Evolutionary conservation across 2,888 invertebrate genomes (phyloP), one percentile per base, ranked within the genome.

Genomic region (Liodrosophila aerea): DNA sequence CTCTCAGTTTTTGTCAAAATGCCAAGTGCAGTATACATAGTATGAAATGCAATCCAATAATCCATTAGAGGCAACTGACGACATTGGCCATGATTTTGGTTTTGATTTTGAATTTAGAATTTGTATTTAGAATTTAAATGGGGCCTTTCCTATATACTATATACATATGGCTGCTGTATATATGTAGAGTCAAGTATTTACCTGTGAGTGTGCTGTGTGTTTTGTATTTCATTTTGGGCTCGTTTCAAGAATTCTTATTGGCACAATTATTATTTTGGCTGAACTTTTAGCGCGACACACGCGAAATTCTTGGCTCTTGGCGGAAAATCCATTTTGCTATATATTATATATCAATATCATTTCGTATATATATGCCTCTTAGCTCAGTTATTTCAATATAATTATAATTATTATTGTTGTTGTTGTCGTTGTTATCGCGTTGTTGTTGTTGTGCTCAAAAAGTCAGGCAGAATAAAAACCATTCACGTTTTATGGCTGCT

Each of bases 401-500:
- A 53, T 52, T 52, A 27, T 47, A 39, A 18, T 39, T 39, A 7
- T 51, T 22, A 47, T 52, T 46, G 12, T n/a, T 43, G 12, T 40
- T 64, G 44, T 37, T 54, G 29, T 49, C 54, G 49, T 54, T 46
- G 39, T 29, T 47, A 5, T 39, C 29, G 7, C 36, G 9, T 43
- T 43, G 33, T 43, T 41, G 13, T 52, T 39, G 27, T 44, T 60
- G 61, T 44, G 57, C 34, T 54, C 27, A 47, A 50, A 34, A 33
- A 54, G 36, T 46, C 29, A 54, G 59, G 49, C 47, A 53, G 56
- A 73, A 72, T 57, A 84, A 63, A 64, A 76, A 64, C 47, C 54
- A 69, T 81, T 81, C 85, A 81, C 85, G 85, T 86, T 81, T 81
- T 86, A 81, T 86, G 86, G 83, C 82, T 66, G 45, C 22, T 66